Evolutionary conservation across 2,113 vertebrate species (phyloP).

Genomic region (Typhlomys cinereus): DNA sequence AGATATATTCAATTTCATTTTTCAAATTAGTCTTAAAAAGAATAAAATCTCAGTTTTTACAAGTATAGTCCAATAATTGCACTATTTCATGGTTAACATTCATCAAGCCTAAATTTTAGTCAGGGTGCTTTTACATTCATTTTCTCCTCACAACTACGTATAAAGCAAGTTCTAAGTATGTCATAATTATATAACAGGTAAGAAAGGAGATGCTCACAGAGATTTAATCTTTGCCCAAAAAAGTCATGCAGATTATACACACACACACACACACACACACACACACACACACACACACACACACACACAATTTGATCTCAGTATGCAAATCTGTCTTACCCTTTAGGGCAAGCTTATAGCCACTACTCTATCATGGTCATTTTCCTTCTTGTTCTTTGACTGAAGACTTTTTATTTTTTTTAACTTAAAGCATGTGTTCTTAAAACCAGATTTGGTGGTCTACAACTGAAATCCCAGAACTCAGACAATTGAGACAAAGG

Average conservation of each 20-base stretch:
- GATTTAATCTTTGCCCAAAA: conserved; percentile 38
- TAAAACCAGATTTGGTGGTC: not conserved
- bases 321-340: not conserved
- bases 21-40: conserved; percentile 13
- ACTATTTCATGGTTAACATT: conserved; percentile 36
- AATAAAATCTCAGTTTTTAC: not conserved
- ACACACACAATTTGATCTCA: too few relatives aligned
- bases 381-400: not conserved
- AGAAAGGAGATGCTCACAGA: conserved; percentile 8
- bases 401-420: conserved; percentile 4
- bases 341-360: not conserved
- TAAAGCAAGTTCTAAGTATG: not conserved
- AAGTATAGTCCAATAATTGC: conserved; percentile 38
- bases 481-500: not conserved
- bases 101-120: not conserved
- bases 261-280: too few relatives aligned
- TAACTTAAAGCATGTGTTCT: not conserved
- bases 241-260: conserved; percentile 36
- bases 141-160: not conserved
- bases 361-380: not conserved
- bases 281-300: too few relatives aligned
- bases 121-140: not conserved
- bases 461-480: not conserved
- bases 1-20: not conserved
- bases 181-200: conserved; percentile 27